A percentile compares a stretch with the other conserved stretches of the same genome.
These are phyloP conservation scores for Stenchaetothrips biformis DNA, from an alignment of 2,888 invertebrate genomes.

Conservation along the genomic window DNA sequence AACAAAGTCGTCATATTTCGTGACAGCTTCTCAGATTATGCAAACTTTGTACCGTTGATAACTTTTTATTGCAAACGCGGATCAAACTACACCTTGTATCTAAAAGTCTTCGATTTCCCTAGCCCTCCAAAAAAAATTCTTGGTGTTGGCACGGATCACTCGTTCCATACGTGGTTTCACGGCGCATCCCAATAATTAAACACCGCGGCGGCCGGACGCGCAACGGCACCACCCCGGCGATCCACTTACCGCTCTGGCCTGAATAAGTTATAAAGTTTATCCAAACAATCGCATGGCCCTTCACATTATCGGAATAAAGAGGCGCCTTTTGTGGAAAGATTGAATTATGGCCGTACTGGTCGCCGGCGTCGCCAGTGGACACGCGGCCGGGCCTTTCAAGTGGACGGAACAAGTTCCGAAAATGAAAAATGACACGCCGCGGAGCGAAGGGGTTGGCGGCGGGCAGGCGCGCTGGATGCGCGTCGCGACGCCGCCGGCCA, in stretches of 20 bases:
- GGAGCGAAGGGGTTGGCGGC: not conserved
- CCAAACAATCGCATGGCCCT: conserved; percentile 24
- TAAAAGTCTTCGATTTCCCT: too few relatives aligned
- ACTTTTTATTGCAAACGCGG: too few relatives aligned
- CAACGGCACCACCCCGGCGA: not conserved
- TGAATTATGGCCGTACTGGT: conserved; percentile 20
- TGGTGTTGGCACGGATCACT: too few relatives aligned
- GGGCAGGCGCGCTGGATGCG: not conserved
- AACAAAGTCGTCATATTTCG: too few relatives aligned
- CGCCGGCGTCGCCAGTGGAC: not conserved
- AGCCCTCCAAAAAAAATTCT: too few relatives aligned
- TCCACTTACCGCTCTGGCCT: conserved; percentile 18
- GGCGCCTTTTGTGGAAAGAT: conserved; percentile 9
- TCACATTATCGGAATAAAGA: conserved; percentile 14
- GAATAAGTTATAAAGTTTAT: conserved; percentile 24
- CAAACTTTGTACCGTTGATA: too few relatives aligned
- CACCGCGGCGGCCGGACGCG: not conserved
- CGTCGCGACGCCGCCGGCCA: too few relatives aligned
- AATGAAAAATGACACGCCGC: conserved; percentile 18
- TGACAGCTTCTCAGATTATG: too few relatives aligned
- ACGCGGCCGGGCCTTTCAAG: conserved; percentile 14
- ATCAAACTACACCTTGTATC: too few relatives aligned
- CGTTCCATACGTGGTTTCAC: not conserved
- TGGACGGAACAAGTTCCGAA: conserved; percentile 20
- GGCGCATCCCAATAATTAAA: not conserved